Percentiles rank a stretch among this genome's conserved stretches.
These are phyloP conservation scores for Semaprochilodus insignis DNA, from an alignment of 2,797 vertebrate species.

Conservation along the genomic window DNA sequence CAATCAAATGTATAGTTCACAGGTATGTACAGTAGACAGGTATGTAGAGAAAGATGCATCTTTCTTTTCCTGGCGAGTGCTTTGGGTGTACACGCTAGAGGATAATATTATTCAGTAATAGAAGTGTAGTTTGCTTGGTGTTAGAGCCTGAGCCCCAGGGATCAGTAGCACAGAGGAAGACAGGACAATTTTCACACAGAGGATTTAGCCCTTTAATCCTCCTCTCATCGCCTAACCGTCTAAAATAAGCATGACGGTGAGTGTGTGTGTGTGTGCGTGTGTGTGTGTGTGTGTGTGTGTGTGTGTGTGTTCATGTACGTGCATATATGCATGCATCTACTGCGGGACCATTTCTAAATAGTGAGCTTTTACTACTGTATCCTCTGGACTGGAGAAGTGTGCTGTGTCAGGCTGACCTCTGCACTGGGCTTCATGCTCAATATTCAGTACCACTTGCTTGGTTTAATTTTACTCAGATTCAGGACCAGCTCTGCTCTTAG, in stretches of 20 bases:
- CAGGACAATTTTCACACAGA: slow-evolving; percentile 21
- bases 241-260: not conserved
- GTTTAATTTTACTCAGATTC: not conserved
- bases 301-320: not conserved
- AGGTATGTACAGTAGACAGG: not conserved
- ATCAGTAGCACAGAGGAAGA: slow-evolving; percentile 23
- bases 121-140: not conserved
- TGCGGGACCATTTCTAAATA: not conserved
- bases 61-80: not conserved
- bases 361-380: not conserved
- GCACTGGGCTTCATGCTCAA: not conserved
- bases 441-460: no score
- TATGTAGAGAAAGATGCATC: not conserved
- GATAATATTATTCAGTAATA: not conserved
- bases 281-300: not conserved
- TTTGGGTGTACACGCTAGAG: not conserved
- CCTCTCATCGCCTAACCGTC: slow-evolving; percentile 13
- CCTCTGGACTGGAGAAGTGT: not conserved
- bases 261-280: not conserved
- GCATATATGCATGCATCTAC: not conserved
- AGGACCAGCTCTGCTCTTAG: not conserved
- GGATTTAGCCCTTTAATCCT: slow-evolving; percentile 16
- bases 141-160: slow-evolving; percentile 1
- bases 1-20: not conserved
- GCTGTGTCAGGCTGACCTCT: not conserved